Base-by-base conservation (phyloP, 2,888 invertebrate species). In the Latrodectus elegans region DNA sequence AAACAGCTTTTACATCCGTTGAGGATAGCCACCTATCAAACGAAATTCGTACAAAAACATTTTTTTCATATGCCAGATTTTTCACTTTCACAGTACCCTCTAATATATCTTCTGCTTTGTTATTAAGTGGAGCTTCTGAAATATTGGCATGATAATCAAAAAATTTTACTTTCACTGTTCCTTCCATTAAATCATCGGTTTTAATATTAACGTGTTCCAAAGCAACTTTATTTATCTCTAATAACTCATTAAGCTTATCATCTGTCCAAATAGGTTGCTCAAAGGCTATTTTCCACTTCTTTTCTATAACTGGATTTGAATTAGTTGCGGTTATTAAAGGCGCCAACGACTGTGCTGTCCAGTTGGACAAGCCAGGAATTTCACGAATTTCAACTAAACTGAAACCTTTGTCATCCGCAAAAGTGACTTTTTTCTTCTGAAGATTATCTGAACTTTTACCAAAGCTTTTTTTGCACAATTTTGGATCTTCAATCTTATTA, bases 21-120 rank as follows among this genome's bases (percentile, higher is more conserved):
- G 78, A 53, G 10, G 88, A 72, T 55, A 88, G n/a, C 88, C 88
- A 88, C 65, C 88, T 72, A 53, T 88, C 88, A 53, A 83, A 88
- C 26, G 88, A 70, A 15, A 88, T 82, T 22, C 88, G 74, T 10
- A 84, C 15, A 70, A 88, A 88, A 14, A 88, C 79, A 55, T 79
- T 67, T 68, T 88, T 88, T 71, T 83, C 75, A 51, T 26, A 88
- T 14, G 71, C 51, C 14, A 81, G 51, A 60, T 88, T 88, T 53
- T 79, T 88, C 8, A 88, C 88, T 64, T 83, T 88, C 2, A 88
- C 73, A 8, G 17, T 79, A 14, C 88, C 88, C 53, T 17, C 15
- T 49, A 88, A 65, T 14, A 38, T 55, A 70, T 65, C 68, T 9
- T 65, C 65, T 8, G 10, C n/a, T 38, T 8, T 10, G 9, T 81